Conservation (phyloP, 1,140 invertebrate genomes). For the Lasaia peninsularis region DNA sequence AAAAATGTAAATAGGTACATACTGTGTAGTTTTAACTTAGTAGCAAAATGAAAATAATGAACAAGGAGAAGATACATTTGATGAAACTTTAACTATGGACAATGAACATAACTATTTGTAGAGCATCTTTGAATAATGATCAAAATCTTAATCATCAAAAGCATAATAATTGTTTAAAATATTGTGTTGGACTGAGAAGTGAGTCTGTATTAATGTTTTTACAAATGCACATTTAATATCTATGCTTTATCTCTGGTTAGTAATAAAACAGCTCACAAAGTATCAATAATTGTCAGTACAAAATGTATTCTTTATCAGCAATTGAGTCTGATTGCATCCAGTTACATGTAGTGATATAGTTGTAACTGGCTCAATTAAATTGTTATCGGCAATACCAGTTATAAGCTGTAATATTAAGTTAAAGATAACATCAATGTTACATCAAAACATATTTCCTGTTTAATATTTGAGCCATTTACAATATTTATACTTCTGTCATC, state of each 20-base stretch:
- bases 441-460: neutral
- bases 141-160: too few species aligned
- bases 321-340: neutral
- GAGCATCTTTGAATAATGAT: too few species aligned
- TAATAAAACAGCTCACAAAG: neutral
- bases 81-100: too few species aligned
- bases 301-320: neutral
- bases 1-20: too few species aligned
- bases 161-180: too few species aligned
- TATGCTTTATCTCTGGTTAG: neutral
- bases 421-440: neutral
- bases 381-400: neutral
- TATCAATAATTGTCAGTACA: neutral
- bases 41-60: too few species aligned
- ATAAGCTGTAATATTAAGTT: neutral
- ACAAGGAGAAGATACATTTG: too few species aligned
- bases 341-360: neutral
- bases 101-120: too few species aligned
- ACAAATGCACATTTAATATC: neutral
- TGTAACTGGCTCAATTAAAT: neutral
- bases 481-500: too few species aligned
- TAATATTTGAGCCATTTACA: neutral
- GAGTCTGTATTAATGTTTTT: too few species aligned
- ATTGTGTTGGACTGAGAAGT: too few species aligned
- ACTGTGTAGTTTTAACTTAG: too few species aligned